Conservation (phyloP, 2,888 invertebrate species). For the Caenorhabditis sp. region DNA sequence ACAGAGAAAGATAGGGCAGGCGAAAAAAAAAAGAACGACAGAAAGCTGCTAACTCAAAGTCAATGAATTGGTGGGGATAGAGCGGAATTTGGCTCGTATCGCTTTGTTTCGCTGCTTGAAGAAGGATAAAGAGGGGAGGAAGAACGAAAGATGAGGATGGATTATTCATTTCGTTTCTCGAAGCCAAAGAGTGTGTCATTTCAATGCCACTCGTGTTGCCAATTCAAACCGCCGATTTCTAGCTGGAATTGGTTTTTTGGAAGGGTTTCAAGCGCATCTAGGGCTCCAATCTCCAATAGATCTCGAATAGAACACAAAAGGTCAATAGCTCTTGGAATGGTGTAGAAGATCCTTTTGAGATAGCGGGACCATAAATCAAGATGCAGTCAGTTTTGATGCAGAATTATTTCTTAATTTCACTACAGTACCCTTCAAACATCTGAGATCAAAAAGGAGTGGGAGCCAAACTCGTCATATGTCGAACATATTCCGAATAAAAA, state of each 20-base stretch:
- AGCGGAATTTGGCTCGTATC: conserved; percentile 30
- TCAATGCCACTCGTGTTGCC: conserved; percentile 53
- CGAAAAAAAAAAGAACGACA: conserved; percentile 4
- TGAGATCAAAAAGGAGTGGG: not conserved
- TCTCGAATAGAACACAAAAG: not conserved
- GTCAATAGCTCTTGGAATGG: conserved; percentile 6
- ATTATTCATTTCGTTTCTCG: conserved; percentile 60
- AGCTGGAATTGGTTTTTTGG: conserved; percentile 42
- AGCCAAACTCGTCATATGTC: not conserved
- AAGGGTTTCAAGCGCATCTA: conserved; percentile 6
- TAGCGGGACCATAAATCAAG: too few species aligned
- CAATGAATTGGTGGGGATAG: conserved; percentile 15
- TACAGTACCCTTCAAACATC: too few species aligned
- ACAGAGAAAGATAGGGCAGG: conserved; percentile 29
- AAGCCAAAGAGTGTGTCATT: conserved; percentile 59
- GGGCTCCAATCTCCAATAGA: conserved; percentile 5
- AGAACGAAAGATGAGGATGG: conserved; percentile 34
- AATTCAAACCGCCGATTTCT: conserved; percentile 45
- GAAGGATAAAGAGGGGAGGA: conserved; percentile 5
- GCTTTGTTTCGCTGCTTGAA: conserved; percentile 51
- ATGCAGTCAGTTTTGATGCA: too few species aligned
- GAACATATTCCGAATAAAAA: conserved; percentile 21
- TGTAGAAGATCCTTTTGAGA: not conserved
- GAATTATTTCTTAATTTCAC: too few species aligned
- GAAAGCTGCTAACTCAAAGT: conserved; percentile 21